Evolutionary conservation across 2,113 vertebrate genomes (phyloP), one percentile per base, ranked within the genome.

Genomic region (Plotosus lineatus): DNA sequence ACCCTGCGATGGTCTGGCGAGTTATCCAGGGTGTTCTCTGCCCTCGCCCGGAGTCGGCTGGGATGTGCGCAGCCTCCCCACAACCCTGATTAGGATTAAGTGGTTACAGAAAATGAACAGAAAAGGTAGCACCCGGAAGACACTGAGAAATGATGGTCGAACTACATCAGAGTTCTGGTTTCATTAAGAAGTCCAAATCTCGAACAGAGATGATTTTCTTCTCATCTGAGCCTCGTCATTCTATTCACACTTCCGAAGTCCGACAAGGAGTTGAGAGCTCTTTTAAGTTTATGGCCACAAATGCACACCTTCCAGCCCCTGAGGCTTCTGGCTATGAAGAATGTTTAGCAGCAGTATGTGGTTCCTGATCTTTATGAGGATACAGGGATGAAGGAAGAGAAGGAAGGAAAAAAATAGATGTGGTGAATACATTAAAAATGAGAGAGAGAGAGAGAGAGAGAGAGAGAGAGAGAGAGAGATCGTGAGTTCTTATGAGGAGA

Each of bases 261-360:
- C 88, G 86, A 86, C 83, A 85, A 65, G 42, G 85, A 84, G 83
- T 90, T 55, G 65, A 85, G 86, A 90, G 75, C 42, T 82, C 88
- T 91, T 90, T 90, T 81, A 90, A 88, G 88, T 92, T 91, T 91
- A 89, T 81, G 75, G 86, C 86, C 84, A 82, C 85, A 79, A 87
- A 76, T 38, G 60, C 38, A 76, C 85, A 84, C 75, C 78, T 79
- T 85, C 82, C 66, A 75, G 75, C 53, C 46, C 36, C 23, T 21
- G 56, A 28, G 55, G 31, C 19, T 65, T 12, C 28, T 38, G 46
- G 21, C 79, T 65, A 31, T 73, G 31, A 75, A 75, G 33, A 12
- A 42, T 21, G 26, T 51, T 17, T 14, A 51, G 69, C 28, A 50
- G 44, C 46, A 51, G 28, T 26, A 31, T 51, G 46, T 51, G 46